These are phyloP conservation scores for Bombus huntii DNA, from an alignment of 1,140 invertebrate genomes.

Conservation along the genomic window DNA sequence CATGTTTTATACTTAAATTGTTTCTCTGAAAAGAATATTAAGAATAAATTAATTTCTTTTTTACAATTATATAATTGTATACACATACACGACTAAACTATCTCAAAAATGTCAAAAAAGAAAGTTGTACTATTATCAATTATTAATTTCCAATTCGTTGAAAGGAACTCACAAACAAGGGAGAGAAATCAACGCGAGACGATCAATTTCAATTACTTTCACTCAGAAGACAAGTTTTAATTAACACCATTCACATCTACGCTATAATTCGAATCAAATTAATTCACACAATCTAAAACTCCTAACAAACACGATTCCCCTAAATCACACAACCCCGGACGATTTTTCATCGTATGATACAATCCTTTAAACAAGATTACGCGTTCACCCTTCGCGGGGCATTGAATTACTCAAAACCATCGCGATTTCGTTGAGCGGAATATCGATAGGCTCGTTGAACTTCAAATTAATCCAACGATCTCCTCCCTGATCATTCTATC, in stretches of 20 bases:
- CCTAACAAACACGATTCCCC: no score
- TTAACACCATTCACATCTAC: not conserved
- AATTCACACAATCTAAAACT: not conserved
- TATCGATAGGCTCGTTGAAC: not conserved
- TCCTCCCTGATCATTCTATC: not conserved
- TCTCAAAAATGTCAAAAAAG: not conserved
- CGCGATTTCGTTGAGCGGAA: not conserved
- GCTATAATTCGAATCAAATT: not conserved
- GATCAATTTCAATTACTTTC: not conserved
- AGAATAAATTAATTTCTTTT: not conserved
- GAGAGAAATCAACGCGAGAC: not conserved
- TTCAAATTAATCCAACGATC: conserved; percentile 21
- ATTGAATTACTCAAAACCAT: not conserved
- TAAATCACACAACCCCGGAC: no score
- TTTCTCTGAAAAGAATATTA: not conserved
- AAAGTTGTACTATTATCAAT: not conserved
- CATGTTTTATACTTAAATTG: not conserved
- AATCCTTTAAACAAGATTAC: not conserved
- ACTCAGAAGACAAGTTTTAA: not conserved
- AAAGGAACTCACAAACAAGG: not conserved
- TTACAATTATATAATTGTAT: not conserved
- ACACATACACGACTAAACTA: not conserved
- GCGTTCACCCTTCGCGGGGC: not conserved
- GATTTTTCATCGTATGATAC: not conserved
- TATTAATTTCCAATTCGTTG: not conserved